Conservation (phyloP, 2,797 vertebrate genomes). For the Gephyroberyx darwinii region DNA sequence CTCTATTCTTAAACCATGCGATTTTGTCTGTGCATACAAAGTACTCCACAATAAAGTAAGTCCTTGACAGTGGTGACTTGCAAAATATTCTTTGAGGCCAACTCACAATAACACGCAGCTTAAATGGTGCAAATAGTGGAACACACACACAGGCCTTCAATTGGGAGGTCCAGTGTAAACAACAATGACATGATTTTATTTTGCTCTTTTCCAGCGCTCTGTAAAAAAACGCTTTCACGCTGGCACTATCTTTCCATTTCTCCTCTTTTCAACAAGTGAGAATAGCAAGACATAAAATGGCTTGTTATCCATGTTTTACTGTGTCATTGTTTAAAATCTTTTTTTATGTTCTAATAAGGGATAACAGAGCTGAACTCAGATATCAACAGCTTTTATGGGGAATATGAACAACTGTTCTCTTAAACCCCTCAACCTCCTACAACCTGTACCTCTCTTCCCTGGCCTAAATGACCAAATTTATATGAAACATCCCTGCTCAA, state of each 20-base stretch:
- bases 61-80: conserved; percentile 54
- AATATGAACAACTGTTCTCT: conserved; percentile 11
- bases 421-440: neutral
- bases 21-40: conserved; percentile 24
- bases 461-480: neutral
- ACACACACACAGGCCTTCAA: conserved; percentile 52
- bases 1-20: too few relatives aligned
- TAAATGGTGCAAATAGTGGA: conserved; percentile 62
- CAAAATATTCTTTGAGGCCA: conserved; percentile 57
- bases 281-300: neutral
- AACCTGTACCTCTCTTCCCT: neutral
- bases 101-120: conserved; percentile 48
- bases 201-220: conserved; percentile 45
- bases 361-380: conserved; percentile 9
- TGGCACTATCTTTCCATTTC: conserved; percentile 43
- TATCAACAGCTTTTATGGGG: conserved; percentile 2
- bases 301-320: conserved; percentile 20
- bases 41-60: conserved; percentile 23
- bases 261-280: conserved; percentile 14
- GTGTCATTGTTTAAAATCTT: neutral
- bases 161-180: conserved; percentile 58
- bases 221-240: conserved; percentile 40
- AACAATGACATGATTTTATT: conserved; percentile 67
- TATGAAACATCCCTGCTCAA: conserved; percentile 11
- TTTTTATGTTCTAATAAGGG: neutral